Evolutionary conservation across 2,113 vertebrate genomes (phyloP).

Genomic region (Rostratula benghalensis): DNA sequence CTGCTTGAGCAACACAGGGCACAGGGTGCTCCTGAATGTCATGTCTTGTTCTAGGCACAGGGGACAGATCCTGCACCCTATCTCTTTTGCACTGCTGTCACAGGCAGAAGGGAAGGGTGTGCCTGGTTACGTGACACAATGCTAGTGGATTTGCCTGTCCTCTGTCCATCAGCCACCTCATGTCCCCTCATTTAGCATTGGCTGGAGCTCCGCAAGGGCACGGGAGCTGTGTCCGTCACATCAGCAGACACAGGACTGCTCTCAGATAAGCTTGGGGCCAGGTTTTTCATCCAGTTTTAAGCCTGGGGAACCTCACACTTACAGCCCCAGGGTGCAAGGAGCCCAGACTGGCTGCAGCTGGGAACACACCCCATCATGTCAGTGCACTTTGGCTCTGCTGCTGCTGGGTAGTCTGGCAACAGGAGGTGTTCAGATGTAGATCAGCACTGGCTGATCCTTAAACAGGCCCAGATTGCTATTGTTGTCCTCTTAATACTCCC

Average conservation of each 20-base stretch:
- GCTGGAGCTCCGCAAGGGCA: not conserved
- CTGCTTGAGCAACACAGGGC: not conserved
- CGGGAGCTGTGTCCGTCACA: not conserved
- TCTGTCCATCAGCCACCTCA: not conserved
- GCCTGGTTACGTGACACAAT: not conserved
- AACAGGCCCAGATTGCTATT: not conserved
- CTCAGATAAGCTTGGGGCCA: not conserved
- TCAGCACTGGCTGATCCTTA: not conserved
- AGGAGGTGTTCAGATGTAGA: not conserved
- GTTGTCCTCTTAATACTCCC: not conserved
- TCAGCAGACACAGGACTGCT: not conserved
- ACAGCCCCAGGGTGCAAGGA: not conserved
- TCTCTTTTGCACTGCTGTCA: not conserved
- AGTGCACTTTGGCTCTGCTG: not conserved
- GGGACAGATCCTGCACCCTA: not conserved
- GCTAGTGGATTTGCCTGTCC: not conserved
- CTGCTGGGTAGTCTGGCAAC: not conserved
- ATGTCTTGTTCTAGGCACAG: not conserved
- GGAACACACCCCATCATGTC: not conserved
- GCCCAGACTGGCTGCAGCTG: not conserved
- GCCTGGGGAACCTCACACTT: not conserved
- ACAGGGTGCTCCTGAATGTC: not conserved
- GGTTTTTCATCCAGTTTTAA: not conserved
- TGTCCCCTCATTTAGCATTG: accelerated
- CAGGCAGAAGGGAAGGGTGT: not conserved